Percentiles rank a stretch among this genome's conserved stretches.
Evolutionary conservation across 1,140 invertebrate species (phyloP).

Genomic region (Drosophila orena): DNA sequence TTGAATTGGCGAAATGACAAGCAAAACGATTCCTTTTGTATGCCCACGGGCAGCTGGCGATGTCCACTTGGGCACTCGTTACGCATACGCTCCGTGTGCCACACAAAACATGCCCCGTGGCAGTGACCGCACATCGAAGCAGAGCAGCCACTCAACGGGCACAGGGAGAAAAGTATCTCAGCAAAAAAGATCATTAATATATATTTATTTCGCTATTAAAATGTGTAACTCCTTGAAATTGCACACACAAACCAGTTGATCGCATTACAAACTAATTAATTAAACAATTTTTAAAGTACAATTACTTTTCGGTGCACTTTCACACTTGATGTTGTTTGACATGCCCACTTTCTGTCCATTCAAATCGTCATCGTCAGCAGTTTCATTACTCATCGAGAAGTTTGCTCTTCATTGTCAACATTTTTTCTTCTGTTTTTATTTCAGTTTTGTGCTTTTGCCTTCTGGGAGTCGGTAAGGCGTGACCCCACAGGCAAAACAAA

Average conservation of each 20-base stretch:
- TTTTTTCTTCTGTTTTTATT: neutral
- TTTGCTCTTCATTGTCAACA: slow-evolving; percentile 13
- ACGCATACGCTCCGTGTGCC: slow-evolving; percentile 70
- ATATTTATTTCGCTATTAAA: neutral
- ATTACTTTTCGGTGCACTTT: slow-evolving; percentile 1
- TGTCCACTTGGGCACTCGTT: slow-evolving; percentile 68
- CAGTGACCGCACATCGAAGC: slow-evolving; percentile 47
- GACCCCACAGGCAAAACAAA: slow-evolving; percentile 16
- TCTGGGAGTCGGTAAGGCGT: slow-evolving; percentile 13
- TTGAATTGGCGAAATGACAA: slow-evolving; percentile 72
- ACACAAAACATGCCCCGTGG: slow-evolving; percentile 64
- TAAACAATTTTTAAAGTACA: neutral
- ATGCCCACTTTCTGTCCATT: slow-evolving; percentile 7
- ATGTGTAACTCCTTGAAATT: neutral
- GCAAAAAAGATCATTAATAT: neutral
- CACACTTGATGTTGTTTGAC: slow-evolving; percentile 6
- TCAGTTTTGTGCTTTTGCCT: slow-evolving; percentile 1
- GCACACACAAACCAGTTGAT: too few species aligned
- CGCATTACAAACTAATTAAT: too few species aligned
- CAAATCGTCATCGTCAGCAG: slow-evolving; percentile 28
- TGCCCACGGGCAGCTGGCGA: slow-evolving; percentile 52
- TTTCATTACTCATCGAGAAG: slow-evolving; percentile 14
- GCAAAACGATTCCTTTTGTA: slow-evolving; percentile 55
- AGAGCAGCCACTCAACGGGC: slow-evolving; percentile 34
- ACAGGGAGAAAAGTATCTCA: slow-evolving; percentile 11